phyloP scores from a whole-genome alignment of 2,888 invertebrate species.

The Megaustenia siamemsis region DNA sequence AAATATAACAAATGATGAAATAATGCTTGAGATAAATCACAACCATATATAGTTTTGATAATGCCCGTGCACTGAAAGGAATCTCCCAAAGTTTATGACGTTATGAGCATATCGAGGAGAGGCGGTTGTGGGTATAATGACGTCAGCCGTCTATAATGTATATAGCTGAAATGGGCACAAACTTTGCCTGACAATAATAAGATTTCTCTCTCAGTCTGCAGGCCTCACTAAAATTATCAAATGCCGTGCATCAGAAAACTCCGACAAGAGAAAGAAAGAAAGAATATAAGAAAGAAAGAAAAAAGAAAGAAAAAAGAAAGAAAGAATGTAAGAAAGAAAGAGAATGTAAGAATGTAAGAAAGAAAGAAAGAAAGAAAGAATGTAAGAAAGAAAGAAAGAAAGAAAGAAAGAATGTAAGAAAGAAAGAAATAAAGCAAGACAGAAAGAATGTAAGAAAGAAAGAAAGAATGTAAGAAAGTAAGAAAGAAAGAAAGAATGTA shows the following conservation, averaged over 20 bases:
- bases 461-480: neutral
- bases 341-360: neutral
- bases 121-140: no score
- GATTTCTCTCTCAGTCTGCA: no score
- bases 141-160: no score
- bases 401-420: neutral
- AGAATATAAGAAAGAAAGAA: neutral
- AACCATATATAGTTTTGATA: no score
- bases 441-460: neutral
- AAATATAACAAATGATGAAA: no score
- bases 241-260: neutral
- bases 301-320: neutral
- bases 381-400: neutral
- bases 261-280: neutral
- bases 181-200: no score
- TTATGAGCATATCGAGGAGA: no score
- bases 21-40: no score
- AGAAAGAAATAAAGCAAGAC: neutral
- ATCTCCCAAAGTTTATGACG: no score
- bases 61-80: no score
- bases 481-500: neutral
- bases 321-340: neutral
- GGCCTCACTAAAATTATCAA: no score
- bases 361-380: neutral
- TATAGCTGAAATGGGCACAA: no score